Evolutionary conservation across 2,888 invertebrate species (phyloP).

Genomic region (Poecilobothrus nobilitatus): DNA sequence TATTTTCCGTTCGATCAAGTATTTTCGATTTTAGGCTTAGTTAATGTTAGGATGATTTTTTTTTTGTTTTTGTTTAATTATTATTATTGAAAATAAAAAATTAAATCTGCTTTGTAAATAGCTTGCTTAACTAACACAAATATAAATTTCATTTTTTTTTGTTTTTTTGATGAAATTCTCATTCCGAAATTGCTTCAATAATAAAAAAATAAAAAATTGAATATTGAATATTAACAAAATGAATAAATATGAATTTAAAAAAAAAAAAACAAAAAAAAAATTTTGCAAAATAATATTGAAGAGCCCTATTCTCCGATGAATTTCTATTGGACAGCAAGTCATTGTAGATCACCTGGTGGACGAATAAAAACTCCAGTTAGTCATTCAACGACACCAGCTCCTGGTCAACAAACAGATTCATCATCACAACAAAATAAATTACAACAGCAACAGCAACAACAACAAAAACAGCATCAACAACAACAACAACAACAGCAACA

Average conservation of each 20-base stretch:
- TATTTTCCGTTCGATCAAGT: too few relatives aligned
- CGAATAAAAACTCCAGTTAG: constrained; percentile 50
- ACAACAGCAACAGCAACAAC: neutral
- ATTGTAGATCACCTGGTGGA: constrained; percentile 54
- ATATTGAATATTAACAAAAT: neutral
- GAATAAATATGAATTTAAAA: too few relatives aligned
- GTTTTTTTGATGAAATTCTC: neutral
- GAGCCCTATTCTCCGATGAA: constrained; percentile 40
- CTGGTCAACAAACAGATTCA: constrained; percentile 39
- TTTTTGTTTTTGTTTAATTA: too few relatives aligned
- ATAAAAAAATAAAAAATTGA: too few relatives aligned
- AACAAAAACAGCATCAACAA: constrained; percentile 42
- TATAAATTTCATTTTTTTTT: constrained; percentile 2
- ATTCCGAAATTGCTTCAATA: neutral
- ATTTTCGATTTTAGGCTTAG: too few relatives aligned
- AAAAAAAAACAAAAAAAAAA: neutral
- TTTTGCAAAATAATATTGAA: constrained; percentile 20
- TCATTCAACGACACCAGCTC: constrained; percentile 30
- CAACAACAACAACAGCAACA: constrained; percentile 49
- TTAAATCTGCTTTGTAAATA: neutral
- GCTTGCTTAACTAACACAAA: neutral
- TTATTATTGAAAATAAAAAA: too few relatives aligned
- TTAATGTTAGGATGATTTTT: too few relatives aligned
- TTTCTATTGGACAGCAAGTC: constrained; percentile 69
- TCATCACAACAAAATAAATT: constrained; percentile 50